phyloP scores from a whole-genome alignment of 1,140 invertebrate species.

The Drosophila orena region DNA sequence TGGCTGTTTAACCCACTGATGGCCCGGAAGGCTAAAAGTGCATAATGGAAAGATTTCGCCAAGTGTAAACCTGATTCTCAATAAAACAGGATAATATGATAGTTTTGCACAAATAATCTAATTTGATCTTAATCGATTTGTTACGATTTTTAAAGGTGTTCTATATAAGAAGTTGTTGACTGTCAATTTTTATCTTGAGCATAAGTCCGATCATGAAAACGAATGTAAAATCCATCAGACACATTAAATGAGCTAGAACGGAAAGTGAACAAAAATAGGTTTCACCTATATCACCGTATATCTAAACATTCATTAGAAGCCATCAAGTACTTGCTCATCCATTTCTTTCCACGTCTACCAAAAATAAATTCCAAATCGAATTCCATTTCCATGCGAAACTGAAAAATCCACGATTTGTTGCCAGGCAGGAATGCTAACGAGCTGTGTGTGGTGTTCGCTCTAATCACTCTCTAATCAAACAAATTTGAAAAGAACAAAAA shows the following conservation, averaged over 20 bases:
- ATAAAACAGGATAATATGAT: background rate
- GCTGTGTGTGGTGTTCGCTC: slow-evolving; percentile 13
- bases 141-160: too few species aligned
- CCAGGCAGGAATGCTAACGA: slow-evolving; percentile 46
- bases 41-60: background rate
- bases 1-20: slow-evolving; percentile 26
- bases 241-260: background rate
- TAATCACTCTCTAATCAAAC: slow-evolving; percentile 53
- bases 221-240: background rate
- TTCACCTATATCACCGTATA: background rate
- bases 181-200: too few species aligned
- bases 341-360: slow-evolving; percentile 13
- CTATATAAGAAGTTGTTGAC: too few species aligned
- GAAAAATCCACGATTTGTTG: slow-evolving; percentile 35
- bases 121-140: too few species aligned
- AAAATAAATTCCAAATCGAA: slow-evolving; percentile 33
- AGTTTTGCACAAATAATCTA: too few species aligned
- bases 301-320: background rate
- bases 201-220: too few species aligned
- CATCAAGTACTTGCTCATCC: slow-evolving; percentile 9
- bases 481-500: slow-evolving; percentile 11
- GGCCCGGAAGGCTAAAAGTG: background rate
- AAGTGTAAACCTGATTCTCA: background rate
- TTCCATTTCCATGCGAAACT: slow-evolving; percentile 29
- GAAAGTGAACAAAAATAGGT: background rate